Evolutionary conservation across 2,888 invertebrate genomes (phyloP).

Genomic region (Oxyteleia sp.): DNA sequence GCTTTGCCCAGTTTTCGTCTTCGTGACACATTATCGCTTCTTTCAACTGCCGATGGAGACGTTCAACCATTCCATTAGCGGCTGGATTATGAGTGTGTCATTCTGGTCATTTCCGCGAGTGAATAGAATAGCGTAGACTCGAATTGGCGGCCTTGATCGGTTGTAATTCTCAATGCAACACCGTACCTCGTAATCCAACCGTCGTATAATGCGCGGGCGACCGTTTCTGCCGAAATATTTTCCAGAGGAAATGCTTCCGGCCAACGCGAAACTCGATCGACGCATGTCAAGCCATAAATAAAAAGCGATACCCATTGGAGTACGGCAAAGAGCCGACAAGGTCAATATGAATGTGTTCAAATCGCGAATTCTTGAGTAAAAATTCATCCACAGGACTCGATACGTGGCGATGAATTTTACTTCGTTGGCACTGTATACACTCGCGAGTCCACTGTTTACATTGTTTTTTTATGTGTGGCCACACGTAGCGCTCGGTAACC

Average conservation of each 20-base stretch:
- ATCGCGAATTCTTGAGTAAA: constrained; percentile 76
- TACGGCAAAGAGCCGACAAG: too few species aligned
- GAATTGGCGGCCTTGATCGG: not conserved
- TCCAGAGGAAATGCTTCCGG: constrained; percentile 48
- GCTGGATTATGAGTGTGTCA: too few species aligned
- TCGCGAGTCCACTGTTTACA: constrained; percentile 79
- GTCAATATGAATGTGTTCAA: constrained; percentile 81
- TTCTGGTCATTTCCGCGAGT: too few species aligned
- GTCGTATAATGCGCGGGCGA: constrained; percentile 56
- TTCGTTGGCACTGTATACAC: constrained; percentile 82
- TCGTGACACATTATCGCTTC: too few species aligned
- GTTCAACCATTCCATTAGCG: too few species aligned
- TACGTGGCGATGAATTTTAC: not conserved
- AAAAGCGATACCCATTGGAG: too few species aligned
- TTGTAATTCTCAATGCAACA: constrained; percentile 38
- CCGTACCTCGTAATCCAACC: constrained; percentile 71
- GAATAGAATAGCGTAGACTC: too few species aligned
- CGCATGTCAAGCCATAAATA: too few species aligned
- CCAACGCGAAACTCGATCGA: too few species aligned
- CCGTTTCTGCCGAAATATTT: constrained; percentile 66
- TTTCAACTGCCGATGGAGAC: too few species aligned
- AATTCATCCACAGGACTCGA: constrained; percentile 1
- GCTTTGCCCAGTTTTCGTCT: too few species aligned
- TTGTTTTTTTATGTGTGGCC: constrained; percentile 83
- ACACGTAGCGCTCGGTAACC: constrained; percentile 82